phyloP scores from a whole-genome alignment of 1,140 invertebrate species.

The Pachyrhynchus sulphureomaculatus region DNA sequence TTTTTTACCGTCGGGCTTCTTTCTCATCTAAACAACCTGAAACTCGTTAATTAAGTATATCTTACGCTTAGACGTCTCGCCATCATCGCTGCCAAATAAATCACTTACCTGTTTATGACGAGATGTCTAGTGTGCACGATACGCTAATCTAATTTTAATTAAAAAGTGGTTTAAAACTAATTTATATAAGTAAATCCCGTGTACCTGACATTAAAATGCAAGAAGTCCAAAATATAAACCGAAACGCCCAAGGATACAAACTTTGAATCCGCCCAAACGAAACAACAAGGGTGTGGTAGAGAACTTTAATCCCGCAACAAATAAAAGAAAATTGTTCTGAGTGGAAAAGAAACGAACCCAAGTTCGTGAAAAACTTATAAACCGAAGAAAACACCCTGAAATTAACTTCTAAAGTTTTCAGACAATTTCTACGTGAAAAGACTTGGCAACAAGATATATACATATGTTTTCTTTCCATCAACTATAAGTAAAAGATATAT shows the following conservation, averaged over 20 bases:
- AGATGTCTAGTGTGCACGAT: too few relatives aligned
- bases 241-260: slow-evolving; percentile 11
- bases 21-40: too few relatives aligned
- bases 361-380: slow-evolving; percentile 20
- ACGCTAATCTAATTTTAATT: too few relatives aligned
- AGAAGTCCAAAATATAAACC: background rate
- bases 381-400: slow-evolving; percentile 15
- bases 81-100: too few relatives aligned
- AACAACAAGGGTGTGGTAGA: slow-evolving; percentile 9
- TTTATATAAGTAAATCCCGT: too few relatives aligned
- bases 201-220: slow-evolving; percentile 19
- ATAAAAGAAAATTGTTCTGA: slow-evolving; percentile 10
- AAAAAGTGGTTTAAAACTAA: too few relatives aligned
- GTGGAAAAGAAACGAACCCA: slow-evolving; percentile 1
- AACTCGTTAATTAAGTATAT: too few relatives aligned
- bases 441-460: slow-evolving; percentile 13
- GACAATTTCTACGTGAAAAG: slow-evolving; percentile 14
- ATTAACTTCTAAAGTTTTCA: slow-evolving; percentile 25
- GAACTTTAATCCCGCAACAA: slow-evolving; percentile 21
- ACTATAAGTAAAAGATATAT: background rate
- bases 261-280: slow-evolving; percentile 1
- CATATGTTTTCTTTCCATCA: slow-evolving; percentile 9
- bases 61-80: too few relatives aligned
- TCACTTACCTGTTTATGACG: too few relatives aligned
- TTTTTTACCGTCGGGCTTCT: too few relatives aligned